Conservation (phyloP, 2,797 vertebrate genomes). For the Pseudochirops cupreus region DNA sequence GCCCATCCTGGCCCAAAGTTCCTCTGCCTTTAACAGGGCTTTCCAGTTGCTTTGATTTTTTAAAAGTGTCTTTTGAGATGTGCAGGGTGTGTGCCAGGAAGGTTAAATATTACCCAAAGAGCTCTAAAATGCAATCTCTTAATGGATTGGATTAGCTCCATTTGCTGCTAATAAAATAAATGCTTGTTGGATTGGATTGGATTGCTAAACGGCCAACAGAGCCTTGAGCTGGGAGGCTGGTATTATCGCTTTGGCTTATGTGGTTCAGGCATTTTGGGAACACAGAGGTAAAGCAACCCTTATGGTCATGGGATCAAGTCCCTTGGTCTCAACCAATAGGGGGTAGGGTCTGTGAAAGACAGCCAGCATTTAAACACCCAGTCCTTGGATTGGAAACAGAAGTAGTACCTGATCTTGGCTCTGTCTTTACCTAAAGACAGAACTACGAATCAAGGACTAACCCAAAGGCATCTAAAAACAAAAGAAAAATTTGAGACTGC, state of each 20-base stretch:
- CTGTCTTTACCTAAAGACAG: conserved; percentile 29
- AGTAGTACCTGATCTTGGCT: neutral
- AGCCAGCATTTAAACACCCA: neutral
- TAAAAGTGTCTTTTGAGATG: neutral
- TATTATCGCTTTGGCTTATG: neutral
- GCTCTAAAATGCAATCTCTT: conserved; percentile 4
- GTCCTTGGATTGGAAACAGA: neutral
- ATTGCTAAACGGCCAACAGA: neutral
- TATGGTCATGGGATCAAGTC: neutral
- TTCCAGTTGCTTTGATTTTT: conserved; percentile 17
- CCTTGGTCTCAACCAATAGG: neutral
- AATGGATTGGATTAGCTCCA: neutral
- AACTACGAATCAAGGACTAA: neutral
- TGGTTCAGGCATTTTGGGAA: conserved; percentile 25
- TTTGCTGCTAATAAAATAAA: conserved; percentile 19
- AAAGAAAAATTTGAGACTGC: conserved; percentile 42
- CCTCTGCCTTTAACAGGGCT: neutral
- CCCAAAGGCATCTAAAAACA: neutral
- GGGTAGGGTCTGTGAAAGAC: neutral
- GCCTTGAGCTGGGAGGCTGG: neutral
- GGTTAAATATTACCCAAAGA: conserved; percentile 24
- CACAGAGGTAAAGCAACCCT: conserved; percentile 4
- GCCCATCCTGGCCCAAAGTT: neutral
- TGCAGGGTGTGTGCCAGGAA: conserved; percentile 14
- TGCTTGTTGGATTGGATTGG: neutral